Conservation (phyloP, 2,888 invertebrate genomes). For the Sesia apiformis region DNA sequence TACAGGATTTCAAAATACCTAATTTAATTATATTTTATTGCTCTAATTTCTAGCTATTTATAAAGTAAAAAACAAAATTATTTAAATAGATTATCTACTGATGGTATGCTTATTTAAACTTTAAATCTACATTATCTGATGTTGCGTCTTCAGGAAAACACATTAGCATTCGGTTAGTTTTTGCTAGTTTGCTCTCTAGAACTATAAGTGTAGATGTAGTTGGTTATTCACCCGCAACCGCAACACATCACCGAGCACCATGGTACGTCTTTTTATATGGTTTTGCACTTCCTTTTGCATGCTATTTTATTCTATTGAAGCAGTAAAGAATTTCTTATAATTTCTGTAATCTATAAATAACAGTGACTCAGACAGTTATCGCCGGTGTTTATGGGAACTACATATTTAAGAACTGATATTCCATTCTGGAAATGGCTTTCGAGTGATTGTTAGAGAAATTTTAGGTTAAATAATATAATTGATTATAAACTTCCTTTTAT, state of each 20-base stretch:
- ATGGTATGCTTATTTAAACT: too few species aligned
- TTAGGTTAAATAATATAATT: too few species aligned
- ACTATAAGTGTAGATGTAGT: slow-evolving; percentile 18
- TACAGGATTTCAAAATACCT: too few species aligned
- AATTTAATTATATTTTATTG: too few species aligned
- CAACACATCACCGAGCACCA: slow-evolving; percentile 21
- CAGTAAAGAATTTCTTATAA: neutral
- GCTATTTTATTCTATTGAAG: neutral
- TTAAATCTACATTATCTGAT: too few species aligned
- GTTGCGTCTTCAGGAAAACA: neutral
- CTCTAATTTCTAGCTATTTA: too few species aligned
- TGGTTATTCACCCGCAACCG: slow-evolving; percentile 22
- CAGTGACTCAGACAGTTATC: slow-evolving; percentile 24
- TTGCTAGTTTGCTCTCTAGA: slow-evolving; percentile 6
- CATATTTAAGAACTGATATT: too few species aligned
- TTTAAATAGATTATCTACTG: too few species aligned
- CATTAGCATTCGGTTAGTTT: slow-evolving; percentile 30
- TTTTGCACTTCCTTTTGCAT: neutral
- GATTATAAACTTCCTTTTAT: neutral
- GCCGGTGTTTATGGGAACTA: too few species aligned
- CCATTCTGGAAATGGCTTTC: neutral
- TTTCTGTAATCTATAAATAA: slow-evolving; percentile 39
- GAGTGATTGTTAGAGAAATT: neutral
- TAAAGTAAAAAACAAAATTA: too few species aligned
- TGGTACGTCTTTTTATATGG: slow-evolving; percentile 32